A percentile compares a stretch with the other conserved stretches of the same genome.
Conservation (phyloP, 2,113 vertebrate genomes). For the Dasyurus viverrinus region DNA sequence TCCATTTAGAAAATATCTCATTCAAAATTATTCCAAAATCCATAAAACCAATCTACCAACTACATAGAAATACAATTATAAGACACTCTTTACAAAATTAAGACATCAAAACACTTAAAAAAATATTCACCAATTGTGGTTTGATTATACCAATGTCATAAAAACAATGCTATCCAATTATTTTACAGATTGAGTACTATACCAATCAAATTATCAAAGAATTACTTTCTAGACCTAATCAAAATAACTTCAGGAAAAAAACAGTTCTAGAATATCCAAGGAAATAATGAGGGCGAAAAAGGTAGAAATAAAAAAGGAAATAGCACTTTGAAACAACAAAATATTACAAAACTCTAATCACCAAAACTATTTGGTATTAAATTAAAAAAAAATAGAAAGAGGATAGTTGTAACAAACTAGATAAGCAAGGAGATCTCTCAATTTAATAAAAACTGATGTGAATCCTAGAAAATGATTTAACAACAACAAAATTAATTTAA, state of each 20-base stretch:
- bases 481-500: not conserved
- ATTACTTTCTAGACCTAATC: not conserved
- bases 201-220: not conserved
- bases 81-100: not conserved
- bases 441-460: not conserved
- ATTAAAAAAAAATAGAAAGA: not conserved
- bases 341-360: not conserved
- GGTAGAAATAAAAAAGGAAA: not conserved
- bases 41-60: not conserved
- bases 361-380: not conserved
- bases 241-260: not conserved
- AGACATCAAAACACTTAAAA: not conserved
- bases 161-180: not conserved
- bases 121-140: not conserved
- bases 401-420: not conserved
- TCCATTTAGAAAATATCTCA: not conserved
- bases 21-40: not conserved
- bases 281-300: not conserved
- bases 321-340: too few relatives aligned
- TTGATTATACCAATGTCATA: not conserved
- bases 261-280: not conserved
- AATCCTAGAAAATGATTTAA: not conserved
- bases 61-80: not conserved
- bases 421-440: not conserved
- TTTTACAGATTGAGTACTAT: not conserved